Conservation (phyloP, 2,888 invertebrate species). For the Deilephila elpenor region DNA sequence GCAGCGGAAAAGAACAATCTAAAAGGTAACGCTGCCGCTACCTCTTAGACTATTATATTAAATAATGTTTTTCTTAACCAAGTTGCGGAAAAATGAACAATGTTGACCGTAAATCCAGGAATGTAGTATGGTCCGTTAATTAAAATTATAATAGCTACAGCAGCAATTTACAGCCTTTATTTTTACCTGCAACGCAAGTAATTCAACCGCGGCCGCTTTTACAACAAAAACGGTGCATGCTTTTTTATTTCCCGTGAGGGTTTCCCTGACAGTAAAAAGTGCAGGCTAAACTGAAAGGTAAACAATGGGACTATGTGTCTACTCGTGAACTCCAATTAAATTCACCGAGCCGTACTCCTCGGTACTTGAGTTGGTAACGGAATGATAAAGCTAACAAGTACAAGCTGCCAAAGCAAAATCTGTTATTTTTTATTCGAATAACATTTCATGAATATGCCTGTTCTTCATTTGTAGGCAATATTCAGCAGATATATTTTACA, state of each 20-base stretch:
- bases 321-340: conserved; percentile 12
- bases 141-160: neutral
- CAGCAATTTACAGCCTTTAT: conserved; percentile 10
- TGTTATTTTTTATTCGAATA: neutral
- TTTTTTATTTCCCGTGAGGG: conserved; percentile 3
- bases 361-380: neutral
- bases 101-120: neutral
- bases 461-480: neutral
- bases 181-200: conserved; percentile 4
- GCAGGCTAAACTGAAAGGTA: neutral
- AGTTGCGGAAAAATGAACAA: neutral
- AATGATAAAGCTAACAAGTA: neutral
- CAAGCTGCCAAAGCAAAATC: neutral
- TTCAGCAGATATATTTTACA: too few species aligned
- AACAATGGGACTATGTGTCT: neutral
- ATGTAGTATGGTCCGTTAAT: neutral
- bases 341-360: neutral
- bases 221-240: neutral
- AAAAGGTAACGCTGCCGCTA: too few species aligned
- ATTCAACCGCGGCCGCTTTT: neutral
- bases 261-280: conserved; percentile 1
- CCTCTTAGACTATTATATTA: too few species aligned
- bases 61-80: neutral
- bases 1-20: too few species aligned
- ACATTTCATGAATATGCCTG: neutral